These are phyloP conservation scores for Trichonephila clavata DNA, from an alignment of 1,140 invertebrate genomes.

Conservation along the genomic window DNA sequence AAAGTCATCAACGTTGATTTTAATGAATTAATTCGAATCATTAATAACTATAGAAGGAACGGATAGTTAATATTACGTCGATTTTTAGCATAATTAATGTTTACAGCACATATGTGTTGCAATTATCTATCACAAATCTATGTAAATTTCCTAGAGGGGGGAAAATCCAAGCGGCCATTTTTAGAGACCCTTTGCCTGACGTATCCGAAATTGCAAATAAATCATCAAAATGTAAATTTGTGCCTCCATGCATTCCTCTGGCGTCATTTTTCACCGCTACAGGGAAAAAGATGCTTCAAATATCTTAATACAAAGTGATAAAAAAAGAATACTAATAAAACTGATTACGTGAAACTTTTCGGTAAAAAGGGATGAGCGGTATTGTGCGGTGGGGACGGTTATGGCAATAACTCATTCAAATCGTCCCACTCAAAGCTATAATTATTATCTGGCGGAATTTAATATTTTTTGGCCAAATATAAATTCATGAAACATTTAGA, in stretches of 20 bases:
- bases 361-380: background rate
- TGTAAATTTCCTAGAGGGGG: background rate
- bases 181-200: background rate
- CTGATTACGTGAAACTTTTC: background rate
- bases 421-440: background rate
- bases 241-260: background rate
- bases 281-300: background rate
- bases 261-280: background rate
- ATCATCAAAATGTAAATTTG: background rate
- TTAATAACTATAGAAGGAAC: background rate
- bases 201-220: background rate
- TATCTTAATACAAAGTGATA: background rate
- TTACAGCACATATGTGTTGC: background rate
- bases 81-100: background rate
- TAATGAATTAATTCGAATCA: background rate
- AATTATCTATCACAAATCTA: background rate
- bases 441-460: conserved; percentile 6
- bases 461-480: background rate
- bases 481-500: conserved; percentile 19
- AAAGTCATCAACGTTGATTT: too few species aligned
- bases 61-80: background rate
- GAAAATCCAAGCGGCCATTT: background rate
- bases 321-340: background rate
- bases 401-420: background rate
- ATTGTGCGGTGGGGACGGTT: background rate